Conservation (phyloP, 2,113 vertebrate species). For the Fukomys damarensis region DNA sequence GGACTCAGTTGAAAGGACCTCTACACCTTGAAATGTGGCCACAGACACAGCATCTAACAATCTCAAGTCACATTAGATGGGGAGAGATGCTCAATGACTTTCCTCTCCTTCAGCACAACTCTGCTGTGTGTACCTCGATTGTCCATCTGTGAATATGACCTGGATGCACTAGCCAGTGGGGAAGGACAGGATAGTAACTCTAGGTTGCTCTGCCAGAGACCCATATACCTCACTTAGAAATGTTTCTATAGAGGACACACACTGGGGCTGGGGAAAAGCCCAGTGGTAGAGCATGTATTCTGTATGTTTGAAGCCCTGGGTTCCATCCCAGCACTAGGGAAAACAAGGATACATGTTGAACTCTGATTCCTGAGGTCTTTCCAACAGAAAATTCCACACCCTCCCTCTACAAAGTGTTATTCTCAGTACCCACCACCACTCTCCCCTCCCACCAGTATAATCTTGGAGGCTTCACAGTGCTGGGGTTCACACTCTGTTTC, state of each 20-base stretch:
- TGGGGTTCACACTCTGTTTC: background rate
- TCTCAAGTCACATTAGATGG: background rate
- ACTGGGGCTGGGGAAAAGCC: no score
- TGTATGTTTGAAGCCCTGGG: background rate
- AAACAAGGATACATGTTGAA: background rate
- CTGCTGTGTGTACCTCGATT: background rate
- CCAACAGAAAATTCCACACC: background rate
- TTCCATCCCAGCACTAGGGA: background rate
- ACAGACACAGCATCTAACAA: background rate
- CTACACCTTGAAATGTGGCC: background rate
- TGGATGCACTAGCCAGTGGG: background rate
- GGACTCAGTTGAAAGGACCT: background rate
- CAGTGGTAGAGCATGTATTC: background rate
- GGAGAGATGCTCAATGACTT: background rate
- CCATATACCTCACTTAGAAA: background rate
- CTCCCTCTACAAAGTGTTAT: background rate
- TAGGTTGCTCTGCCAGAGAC: background rate
- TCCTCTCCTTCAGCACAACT: background rate
- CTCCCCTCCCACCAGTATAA: background rate
- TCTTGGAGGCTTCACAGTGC: fast-evolving
- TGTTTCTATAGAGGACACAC: background rate
- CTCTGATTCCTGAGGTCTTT: background rate
- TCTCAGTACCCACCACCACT: background rate
- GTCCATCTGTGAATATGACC: background rate
- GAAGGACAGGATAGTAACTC: background rate